Base-by-base conservation (phyloP, 2,797 vertebrate species). In the Danio aesculapii region DNA sequence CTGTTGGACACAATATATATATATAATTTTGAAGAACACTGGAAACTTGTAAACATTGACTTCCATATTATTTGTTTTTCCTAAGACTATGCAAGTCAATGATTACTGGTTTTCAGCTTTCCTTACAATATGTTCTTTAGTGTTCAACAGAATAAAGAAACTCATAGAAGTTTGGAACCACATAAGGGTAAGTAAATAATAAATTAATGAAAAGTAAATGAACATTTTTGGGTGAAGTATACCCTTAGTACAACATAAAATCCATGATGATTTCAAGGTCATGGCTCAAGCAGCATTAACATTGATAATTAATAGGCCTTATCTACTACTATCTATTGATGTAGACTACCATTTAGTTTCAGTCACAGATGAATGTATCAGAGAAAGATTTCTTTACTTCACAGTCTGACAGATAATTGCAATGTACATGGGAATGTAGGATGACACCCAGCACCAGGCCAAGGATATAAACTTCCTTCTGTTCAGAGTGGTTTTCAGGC, bases 361-460 rank as follows among this genome's bases (percentile, higher is more conserved):
- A 50, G 66, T 80, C 62, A 30, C 57, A 47, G 6, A 82, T 61
- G 61, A 77, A 82, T 75, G 80, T 67, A 70, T 6, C 57, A 76
- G 49, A 84, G 77, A 73, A 78, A 76, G 69, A 84, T 68, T 84
- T 78, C 30, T 72, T 71, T 53, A 52, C 58, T 68, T 81, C 77
- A 75, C 57, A 79, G 52, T 81, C 77, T 75, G 74, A 58, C 59
- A 83, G 59, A 86, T 83, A 83, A 63, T 70, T 70, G 69, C 64
- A 83, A 76, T 57, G 70, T 78, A 81, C 91, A 91, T 90, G 90
- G 90, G 91, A 92, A 91, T 91, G 88, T 79, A 73, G 85, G 89
- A 93, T 92, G 90, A 91, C 93, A 93, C 93, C 93, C 92, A 94
- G 91, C 55, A 86, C 39, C 90, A 91, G 87, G 79, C 84, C 70